A percentile compares a stretch with the other conserved stretches of the same genome.
phyloP scores from a whole-genome alignment of 2,888 invertebrate genomes.

The Torymus texanus region DNA sequence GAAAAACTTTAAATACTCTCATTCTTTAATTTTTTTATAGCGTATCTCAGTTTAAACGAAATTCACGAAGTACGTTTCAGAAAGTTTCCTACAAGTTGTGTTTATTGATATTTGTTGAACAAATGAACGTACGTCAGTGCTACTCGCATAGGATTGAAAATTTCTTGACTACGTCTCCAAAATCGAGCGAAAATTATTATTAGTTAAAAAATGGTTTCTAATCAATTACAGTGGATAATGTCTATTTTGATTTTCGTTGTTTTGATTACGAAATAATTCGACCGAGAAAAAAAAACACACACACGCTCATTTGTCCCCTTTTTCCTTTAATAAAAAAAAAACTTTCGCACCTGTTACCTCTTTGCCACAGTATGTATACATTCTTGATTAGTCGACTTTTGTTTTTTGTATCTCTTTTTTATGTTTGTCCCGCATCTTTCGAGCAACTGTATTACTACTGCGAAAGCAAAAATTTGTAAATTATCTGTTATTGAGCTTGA shows the following conservation, averaged over 20 bases:
- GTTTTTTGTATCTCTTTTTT: constrained; percentile 10
- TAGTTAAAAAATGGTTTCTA: background rate
- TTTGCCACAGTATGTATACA: constrained; percentile 17
- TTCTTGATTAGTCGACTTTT: constrained; percentile 13
- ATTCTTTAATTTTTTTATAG: too few relatives aligned
- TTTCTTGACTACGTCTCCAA: background rate
- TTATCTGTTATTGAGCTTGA: constrained; percentile 39
- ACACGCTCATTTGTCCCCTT: background rate
- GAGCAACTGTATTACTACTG: constrained; percentile 23
- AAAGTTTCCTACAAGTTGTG: too few relatives aligned
- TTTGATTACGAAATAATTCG: constrained; percentile 26
- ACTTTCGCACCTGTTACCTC: constrained; percentile 47
- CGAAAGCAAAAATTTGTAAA: constrained; percentile 35
- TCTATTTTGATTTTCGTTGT: constrained; percentile 29
- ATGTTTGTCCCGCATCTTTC: background rate
- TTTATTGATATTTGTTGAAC: too few relatives aligned
- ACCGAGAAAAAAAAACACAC: constrained; percentile 8
- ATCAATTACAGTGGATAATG: background rate
- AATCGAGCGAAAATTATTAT: background rate
- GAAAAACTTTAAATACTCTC: too few relatives aligned
- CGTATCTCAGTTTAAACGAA: too few relatives aligned
- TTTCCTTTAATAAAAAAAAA: constrained; percentile 23
- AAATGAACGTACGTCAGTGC: too few relatives aligned
- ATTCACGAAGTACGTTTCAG: too few relatives aligned
- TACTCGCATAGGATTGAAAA: too few relatives aligned